Base-by-base conservation (phyloP, 1,140 invertebrate genomes). In the Camponotus pennsylvanicus region DNA sequence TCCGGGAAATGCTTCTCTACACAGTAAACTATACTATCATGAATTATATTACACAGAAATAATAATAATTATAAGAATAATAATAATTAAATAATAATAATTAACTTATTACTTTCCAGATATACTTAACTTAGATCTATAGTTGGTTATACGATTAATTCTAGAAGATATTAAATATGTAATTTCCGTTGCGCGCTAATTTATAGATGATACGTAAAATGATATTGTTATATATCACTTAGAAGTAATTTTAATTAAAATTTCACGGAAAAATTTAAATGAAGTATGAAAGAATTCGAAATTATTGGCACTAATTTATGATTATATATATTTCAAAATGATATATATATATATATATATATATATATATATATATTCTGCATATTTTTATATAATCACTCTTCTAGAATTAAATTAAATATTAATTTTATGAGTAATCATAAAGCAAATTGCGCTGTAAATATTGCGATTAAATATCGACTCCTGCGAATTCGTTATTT, bases 301-400 rank as follows among this genome's bases (percentile, higher is more conserved):
- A 52, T 52, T 52, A 52, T 13, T 3, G 13, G 3, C 52, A 55
- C 32, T 55, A 55, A 5, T 73, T 70, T 42, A 3, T 70, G 42
- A 70, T 70, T 49, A 32, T 40, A 40, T 40, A 34, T 27, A 6
- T 73, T 73, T 73, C 34, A 73, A 27, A 27, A 55, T 55, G 18
- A 73, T 40, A 40, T 40, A 40, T 40, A 40, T 40, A 40, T 40
- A 40, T 40, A 40, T 40, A 40, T 40, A 40, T 40, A 40, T 40
- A 40, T 40, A 40, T 40, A 40, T 40, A 34, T 13, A 34, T 40
- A 11, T 63, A 34, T 18, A 64, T 49, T 71, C 7, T 8, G 42
- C 52, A 21, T 18, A 73, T 37, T 73, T 73, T 27, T 27, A 27
- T 27, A 27, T 57, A 37, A 55, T 55, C 32, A 37, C 34, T 55